Base-by-base conservation (phyloP, 2,888 invertebrate genomes). In the Phortica magna region DNA sequence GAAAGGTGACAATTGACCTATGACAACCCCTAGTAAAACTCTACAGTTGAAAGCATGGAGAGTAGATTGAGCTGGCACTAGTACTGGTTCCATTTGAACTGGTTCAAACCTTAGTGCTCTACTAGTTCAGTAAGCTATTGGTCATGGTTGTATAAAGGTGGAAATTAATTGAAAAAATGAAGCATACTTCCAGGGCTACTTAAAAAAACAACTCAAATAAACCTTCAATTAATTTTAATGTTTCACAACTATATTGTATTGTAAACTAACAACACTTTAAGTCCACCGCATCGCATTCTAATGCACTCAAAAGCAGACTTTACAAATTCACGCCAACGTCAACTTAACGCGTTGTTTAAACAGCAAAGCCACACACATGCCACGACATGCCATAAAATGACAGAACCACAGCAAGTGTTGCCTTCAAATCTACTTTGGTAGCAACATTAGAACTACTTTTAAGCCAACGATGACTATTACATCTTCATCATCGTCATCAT, bases 381-480 rank as follows among this genome's bases (percentile, higher is more conserved):
- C 31, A 61, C 17, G 61, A 61, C n/a, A 17, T 61, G 48, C 9
- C 48, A 48, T 48, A 14, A 48, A 48, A 48, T 48, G 48, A 48
- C 48, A 48, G 48, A 12, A 14, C 48, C 48, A 48, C 48, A 48
- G 14, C 9, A 12, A 9, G 61, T 22, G 61, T 61, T 61, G 22
- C 61, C 31, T 61, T 65, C 2, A 39, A 65, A 65, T 5, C 65
- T 65, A 39, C 65, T 65, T 65, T 39, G 17, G 14, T 48, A 9
- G 65, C 65, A 65, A 65, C 65, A 41, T 65, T 65, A 65, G 65
- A 65, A 41, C 39, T 65, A 41, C 41, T 14, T 65, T 19, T n/a
- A 12, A 39, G 14, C 48, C 48, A 9, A 14, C 48, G 48, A 9
- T 48, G 48, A 48, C 14, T 12, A 14, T 12, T 2, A 48, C 48